phyloP scores from a whole-genome alignment of 1,140 invertebrate genomes.

The Gryon sp. region DNA sequence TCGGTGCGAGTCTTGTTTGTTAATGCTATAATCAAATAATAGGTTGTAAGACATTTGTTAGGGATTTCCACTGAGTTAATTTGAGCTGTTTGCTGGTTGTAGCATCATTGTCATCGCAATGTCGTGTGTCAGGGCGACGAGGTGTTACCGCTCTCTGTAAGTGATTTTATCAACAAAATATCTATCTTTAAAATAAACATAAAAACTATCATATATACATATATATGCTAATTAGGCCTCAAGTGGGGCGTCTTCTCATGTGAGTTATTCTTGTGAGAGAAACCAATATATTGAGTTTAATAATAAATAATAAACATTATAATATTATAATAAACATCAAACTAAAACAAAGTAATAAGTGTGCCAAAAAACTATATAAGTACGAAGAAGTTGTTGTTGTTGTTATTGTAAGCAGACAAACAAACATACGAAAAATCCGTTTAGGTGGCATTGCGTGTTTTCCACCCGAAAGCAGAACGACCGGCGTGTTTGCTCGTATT shows the following conservation, averaged over 20 bases:
- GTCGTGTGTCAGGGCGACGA: conserved; percentile 76
- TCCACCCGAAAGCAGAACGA: conserved; percentile 64
- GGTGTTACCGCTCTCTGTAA: conserved; percentile 80
- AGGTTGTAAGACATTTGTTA: conserved; percentile 74
- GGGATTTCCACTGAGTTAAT: conserved; percentile 70
- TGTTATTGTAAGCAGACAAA: conserved; percentile 47
- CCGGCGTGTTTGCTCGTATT: conserved; percentile 55
- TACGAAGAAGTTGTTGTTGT: not conserved
- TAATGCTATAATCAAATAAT: conserved; percentile 71
- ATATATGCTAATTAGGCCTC: conserved; percentile 33
- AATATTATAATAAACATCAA: too few species aligned
- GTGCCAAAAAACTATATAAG: conserved; percentile 5
- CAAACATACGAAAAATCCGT: conserved; percentile 44
- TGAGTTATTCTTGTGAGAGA: too few species aligned
- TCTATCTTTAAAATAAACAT: conserved; percentile 73
- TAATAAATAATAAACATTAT: conserved; percentile 4
- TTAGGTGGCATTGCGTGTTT: conserved; percentile 61
- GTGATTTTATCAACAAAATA: conserved; percentile 77
- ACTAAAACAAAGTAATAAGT: too few species aligned
- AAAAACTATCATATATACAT: conserved; percentile 56
- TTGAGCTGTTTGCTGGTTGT: conserved; percentile 79
- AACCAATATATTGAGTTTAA: too few species aligned
- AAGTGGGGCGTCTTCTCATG: too few species aligned
- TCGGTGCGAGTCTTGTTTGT: conserved; percentile 40
- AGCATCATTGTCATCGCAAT: conserved; percentile 78